Conservation (phyloP, 2,797 vertebrate genomes). For the Brachyrhaphis roseni region DNA sequence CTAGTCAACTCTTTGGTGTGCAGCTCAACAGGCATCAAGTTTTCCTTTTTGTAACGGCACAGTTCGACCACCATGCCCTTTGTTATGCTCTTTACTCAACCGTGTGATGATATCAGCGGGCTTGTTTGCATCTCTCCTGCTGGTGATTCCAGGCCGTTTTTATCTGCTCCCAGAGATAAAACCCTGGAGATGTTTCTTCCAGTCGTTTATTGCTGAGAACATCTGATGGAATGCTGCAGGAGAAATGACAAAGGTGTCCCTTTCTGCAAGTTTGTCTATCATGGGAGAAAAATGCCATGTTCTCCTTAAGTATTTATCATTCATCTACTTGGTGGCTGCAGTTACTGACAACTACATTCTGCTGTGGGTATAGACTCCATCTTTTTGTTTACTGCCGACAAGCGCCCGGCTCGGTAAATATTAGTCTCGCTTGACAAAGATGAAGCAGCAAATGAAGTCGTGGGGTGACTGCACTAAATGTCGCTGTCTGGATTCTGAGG, state of each 20-base stretch:
- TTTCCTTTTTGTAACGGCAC: constrained; percentile 2
- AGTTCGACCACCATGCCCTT: constrained; percentile 12
- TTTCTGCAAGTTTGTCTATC: constrained; percentile 34
- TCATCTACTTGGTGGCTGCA: constrained; percentile 34
- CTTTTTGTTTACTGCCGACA: constrained; percentile 45
- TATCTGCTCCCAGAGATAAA: constrained; percentile 51
- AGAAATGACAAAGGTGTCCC: constrained; percentile 39
- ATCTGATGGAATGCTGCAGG: constrained; percentile 23
- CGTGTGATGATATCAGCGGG: constrained; percentile 45
- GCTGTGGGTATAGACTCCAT: constrained; percentile 27
- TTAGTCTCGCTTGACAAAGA: constrained; percentile 52
- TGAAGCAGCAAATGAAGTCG: constrained; percentile 37
- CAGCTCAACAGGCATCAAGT: not conserved
- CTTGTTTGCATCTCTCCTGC: constrained; percentile 56
- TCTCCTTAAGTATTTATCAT: constrained; percentile 56
- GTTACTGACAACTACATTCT: constrained; percentile 32
- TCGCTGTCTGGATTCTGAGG: constrained; percentile 47
- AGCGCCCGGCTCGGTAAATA: constrained; percentile 45
- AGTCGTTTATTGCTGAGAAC: constrained; percentile 40
- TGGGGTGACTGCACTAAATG: constrained; percentile 37
- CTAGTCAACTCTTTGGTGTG: not conserved
- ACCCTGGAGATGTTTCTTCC: constrained; percentile 33
- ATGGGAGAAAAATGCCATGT: constrained; percentile 38
- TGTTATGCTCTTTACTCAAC: constrained; percentile 27
- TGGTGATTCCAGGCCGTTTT: constrained; percentile 52